Conservation (phyloP, 2,797 vertebrate genomes). For the Melanotaenia boesemani region DNA sequence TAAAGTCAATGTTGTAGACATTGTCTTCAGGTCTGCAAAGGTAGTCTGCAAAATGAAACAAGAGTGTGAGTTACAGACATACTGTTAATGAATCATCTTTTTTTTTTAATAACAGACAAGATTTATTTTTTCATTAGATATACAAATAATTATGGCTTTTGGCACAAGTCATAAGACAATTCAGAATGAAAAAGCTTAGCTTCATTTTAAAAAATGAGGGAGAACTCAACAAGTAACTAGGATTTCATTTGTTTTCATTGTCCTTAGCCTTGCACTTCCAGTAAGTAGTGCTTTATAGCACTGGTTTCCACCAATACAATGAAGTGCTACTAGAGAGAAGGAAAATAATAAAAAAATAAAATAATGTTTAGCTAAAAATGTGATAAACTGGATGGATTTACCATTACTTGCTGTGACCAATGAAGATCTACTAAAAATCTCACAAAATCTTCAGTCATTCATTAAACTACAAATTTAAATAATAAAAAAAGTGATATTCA, state of each 20-base stretch:
- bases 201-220: neutral
- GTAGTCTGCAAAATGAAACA: conserved; percentile 85
- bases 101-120: neutral
- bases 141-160: neutral
- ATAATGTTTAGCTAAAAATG: conserved; percentile 19
- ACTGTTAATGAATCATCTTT: neutral
- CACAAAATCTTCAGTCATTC: neutral
- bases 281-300: neutral
- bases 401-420: conserved; percentile 6
- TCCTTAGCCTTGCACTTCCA: conserved; percentile 10
- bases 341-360: neutral
- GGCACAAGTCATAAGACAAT: neutral
- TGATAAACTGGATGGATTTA: conserved; percentile 8
- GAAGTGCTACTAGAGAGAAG: neutral
- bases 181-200: neutral
- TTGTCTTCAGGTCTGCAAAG: conserved; percentile 97
- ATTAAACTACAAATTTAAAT: neutral
- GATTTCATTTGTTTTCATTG: conserved; percentile 25
- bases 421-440: neutral
- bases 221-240: neutral
- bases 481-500: neutral
- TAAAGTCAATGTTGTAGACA: conserved; percentile 96
- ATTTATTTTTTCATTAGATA: neutral
- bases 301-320: neutral
- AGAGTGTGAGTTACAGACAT: neutral